Evolutionary conservation across 2,888 invertebrate genomes (phyloP).

Genomic region (Lycia hirtaria): DNA sequence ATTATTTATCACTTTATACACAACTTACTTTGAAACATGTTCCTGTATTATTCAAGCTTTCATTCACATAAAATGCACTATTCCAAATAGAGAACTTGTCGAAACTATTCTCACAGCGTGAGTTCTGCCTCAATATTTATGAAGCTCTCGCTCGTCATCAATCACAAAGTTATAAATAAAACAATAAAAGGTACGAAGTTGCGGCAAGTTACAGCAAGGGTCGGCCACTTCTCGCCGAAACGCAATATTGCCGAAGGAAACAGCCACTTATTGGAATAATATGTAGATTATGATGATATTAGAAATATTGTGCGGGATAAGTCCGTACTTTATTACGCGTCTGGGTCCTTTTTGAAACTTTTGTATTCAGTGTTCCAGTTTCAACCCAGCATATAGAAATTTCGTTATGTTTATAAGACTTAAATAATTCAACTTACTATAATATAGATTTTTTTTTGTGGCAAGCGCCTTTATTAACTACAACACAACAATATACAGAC

Average conservation of each 20-base stretch:
- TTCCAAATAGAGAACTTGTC: slow-evolving; percentile 32
- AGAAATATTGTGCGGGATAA: slow-evolving; percentile 69
- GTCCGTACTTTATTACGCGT: slow-evolving; percentile 67
- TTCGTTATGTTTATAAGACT: too few species aligned
- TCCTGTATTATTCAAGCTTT: slow-evolving; percentile 18
- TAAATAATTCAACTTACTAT: too few species aligned
- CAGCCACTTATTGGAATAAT: slow-evolving; percentile 84
- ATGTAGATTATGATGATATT: slow-evolving; percentile 83
- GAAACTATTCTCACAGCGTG: slow-evolving; percentile 73
- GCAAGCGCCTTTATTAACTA: too few species aligned
- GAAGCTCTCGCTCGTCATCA: slow-evolving; percentile 82
- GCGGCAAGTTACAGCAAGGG: slow-evolving; percentile 76
- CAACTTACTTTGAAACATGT: not conserved
- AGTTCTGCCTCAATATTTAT: slow-evolving; percentile 81
- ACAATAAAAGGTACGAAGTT: slow-evolving; percentile 85
- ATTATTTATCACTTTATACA: too few species aligned
- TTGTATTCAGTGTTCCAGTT: slow-evolving; percentile 20
- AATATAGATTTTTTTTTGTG: too few species aligned
- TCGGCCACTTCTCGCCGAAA: slow-evolving; percentile 68
- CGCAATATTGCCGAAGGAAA: slow-evolving; percentile 76
- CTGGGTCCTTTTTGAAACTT: slow-evolving; percentile 56
- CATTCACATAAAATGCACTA: slow-evolving; percentile 29
- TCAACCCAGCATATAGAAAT: not conserved
- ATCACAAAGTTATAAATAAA: slow-evolving; percentile 86
- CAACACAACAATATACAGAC: too few species aligned